Conservation (phyloP, 1,140 invertebrate species). For the Sinella curviseta region DNA sequence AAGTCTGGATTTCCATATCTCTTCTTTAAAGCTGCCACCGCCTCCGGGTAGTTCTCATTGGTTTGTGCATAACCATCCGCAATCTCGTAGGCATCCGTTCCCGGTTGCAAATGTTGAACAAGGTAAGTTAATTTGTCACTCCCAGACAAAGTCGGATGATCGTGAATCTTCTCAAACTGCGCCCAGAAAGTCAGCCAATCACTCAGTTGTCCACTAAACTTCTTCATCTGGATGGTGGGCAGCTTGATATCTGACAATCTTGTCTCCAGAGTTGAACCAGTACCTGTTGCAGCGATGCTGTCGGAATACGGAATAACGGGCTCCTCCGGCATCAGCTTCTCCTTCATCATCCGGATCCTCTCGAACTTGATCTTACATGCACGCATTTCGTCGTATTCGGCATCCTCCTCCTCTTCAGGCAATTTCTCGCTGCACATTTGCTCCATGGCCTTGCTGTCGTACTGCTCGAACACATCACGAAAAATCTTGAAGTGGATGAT, state of each 20-base stretch:
- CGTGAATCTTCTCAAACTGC: slow-evolving; percentile 6
- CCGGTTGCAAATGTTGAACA: background rate
- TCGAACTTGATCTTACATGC: background rate
- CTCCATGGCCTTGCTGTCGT: background rate
- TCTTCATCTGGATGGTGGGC: background rate
- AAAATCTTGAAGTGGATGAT: background rate
- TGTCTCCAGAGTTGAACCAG: background rate
- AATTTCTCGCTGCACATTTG: background rate
- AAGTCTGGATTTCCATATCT: background rate
- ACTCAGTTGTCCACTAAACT: background rate
- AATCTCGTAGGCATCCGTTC: background rate
- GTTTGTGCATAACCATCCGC: background rate
- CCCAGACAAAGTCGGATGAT: background rate
- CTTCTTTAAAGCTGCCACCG: background rate
- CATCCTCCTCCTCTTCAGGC: background rate
- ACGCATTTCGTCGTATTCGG: background rate
- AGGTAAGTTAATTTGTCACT: slow-evolving; percentile 5
- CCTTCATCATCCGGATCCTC: background rate
- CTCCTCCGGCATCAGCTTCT: background rate
- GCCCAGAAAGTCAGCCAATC: background rate
- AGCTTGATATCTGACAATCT: background rate
- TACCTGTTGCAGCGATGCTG: background rate
- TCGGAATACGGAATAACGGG: background rate
- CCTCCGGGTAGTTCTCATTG: background rate
- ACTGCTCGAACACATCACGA: background rate